These are phyloP conservation scores for Grallaria varia DNA, from an alignment of 2,113 vertebrate species.

Conservation along the genomic window DNA sequence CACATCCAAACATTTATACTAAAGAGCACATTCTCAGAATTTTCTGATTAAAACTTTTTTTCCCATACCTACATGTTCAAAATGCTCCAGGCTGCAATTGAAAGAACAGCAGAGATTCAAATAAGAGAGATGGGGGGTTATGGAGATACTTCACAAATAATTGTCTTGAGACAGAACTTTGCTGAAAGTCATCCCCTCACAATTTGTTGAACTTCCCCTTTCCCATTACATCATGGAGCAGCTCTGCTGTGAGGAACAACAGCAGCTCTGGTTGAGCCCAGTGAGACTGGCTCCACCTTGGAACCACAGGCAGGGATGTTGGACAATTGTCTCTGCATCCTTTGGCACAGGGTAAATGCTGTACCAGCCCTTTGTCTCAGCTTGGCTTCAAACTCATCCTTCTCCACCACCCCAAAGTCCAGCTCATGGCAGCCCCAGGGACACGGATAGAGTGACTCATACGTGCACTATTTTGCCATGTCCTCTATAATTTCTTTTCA, in stretches of 20 bases:
- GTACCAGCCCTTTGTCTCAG: background rate
- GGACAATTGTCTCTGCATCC: background rate
- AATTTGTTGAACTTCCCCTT: background rate
- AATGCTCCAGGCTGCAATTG: background rate
- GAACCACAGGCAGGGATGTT: background rate
- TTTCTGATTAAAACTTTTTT: background rate
- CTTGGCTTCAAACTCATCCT: background rate
- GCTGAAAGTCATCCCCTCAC: fast-evolving
- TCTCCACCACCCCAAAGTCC: background rate
- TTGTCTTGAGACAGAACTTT: background rate
- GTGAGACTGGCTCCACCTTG: background rate
- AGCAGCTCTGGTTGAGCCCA: background rate
- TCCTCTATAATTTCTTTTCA: background rate
- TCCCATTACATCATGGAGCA: fast-evolving
- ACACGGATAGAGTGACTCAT: background rate
- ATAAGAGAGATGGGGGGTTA: background rate
- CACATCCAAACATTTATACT: background rate
- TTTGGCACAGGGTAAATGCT: background rate
- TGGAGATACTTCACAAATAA: background rate
- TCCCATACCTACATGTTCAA: background rate
- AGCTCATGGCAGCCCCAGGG: background rate
- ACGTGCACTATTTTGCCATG: fast-evolving
- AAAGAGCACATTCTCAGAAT: background rate
- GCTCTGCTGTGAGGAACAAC: background rate
- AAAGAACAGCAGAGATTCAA: background rate